Base-by-base conservation (phyloP, 2,113 vertebrate species). In the Sinocyclocheilus anshuiensis region DNA sequence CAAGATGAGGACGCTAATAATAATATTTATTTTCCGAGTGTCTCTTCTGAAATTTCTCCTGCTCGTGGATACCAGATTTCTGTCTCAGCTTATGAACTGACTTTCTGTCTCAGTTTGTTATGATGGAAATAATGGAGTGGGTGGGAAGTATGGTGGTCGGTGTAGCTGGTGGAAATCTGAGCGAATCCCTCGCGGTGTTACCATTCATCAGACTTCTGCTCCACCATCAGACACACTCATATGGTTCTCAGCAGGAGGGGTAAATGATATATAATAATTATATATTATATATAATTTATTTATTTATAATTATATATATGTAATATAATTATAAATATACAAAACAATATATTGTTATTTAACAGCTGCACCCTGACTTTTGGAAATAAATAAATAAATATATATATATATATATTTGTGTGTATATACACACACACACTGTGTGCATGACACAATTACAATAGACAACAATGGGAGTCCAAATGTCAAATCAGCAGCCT, bases 141-240 rank as follows among this genome's bases (percentile, higher is more conserved):
- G 42, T 50, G 55, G 80, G 61, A 26, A 48, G 61, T 50, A 22
- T 15, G 18, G 16, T 82, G 63, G 63, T 48, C 26, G 18, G 42
- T 82, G 26, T 82, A 9, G 45, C 63, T 69, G 80, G 42, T 22
- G 63, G 42, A 69, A 24, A 50, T 69, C 63, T 69, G 24, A 67
- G 63, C 15, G 63, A 84, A 77, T 55, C 22, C 77, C 76, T 84
- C 71, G 26, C 18, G 26, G 84, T 55, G 82, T 89, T 83, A 16
- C 80, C 76, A 84, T 86, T 83, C 26, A 87, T 86, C 82, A 89
- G 55, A 39, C 57, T 22, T n/a, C 72, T 76, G 77, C 72, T 63
- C 50, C 79, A 26, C 53, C 63, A 33, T 86, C 67, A 39, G 10
- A 80, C 77, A 85, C 16, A 36, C 57, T 77, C 57, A 48, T 45